These are phyloP conservation scores for Tetramorium alpestre DNA, from an alignment of 1,140 invertebrate species.

Conservation along the genomic window DNA sequence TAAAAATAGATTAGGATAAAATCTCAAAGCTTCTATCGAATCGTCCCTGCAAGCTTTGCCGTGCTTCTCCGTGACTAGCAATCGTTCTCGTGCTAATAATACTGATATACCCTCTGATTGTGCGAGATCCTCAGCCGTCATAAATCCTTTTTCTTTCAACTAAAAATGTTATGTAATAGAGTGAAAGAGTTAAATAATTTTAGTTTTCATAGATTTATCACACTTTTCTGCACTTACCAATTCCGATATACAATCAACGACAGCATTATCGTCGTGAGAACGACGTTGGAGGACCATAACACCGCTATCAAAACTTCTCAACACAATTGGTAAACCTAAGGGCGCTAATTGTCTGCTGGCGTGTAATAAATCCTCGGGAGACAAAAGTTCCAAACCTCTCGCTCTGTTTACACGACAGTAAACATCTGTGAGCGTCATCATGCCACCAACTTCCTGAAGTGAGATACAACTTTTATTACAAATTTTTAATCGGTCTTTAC, in stretches of 20 bases:
- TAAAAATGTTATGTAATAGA: slow-evolving; percentile 80
- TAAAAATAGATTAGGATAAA: slow-evolving; percentile 96
- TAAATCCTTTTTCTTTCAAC: slow-evolving; percentile 90
- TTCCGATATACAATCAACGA: slow-evolving; percentile 90
- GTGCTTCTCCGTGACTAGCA: slow-evolving; percentile 93
- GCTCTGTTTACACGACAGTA: slow-evolving; percentile 98
- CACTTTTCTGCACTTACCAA: slow-evolving; percentile 86
- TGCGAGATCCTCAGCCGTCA: slow-evolving; percentile 95
- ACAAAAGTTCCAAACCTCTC: slow-evolving; percentile 94
- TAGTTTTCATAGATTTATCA: neutral
- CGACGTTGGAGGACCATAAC: slow-evolving; percentile 95
- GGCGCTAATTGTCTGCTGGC: slow-evolving; percentile 91
- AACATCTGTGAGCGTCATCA: slow-evolving; percentile 98
- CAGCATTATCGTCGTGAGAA: slow-evolving; percentile 91
- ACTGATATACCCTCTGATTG: slow-evolving; percentile 93
- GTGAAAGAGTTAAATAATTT: slow-evolving; percentile 44
- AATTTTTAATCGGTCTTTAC: neutral
- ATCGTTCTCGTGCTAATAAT: slow-evolving; percentile 94
- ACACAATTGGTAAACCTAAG: slow-evolving; percentile 91
- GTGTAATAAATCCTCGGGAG: slow-evolving; percentile 97
- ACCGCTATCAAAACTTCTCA: slow-evolving; percentile 95
- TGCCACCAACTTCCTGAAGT: slow-evolving; percentile 95
- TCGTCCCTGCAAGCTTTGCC: slow-evolving; percentile 97
- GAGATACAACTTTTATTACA: neutral
- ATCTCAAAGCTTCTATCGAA: slow-evolving; percentile 95